phyloP scores from a whole-genome alignment of 2,797 vertebrate species.

The Hemibagrus guttatus region DNA sequence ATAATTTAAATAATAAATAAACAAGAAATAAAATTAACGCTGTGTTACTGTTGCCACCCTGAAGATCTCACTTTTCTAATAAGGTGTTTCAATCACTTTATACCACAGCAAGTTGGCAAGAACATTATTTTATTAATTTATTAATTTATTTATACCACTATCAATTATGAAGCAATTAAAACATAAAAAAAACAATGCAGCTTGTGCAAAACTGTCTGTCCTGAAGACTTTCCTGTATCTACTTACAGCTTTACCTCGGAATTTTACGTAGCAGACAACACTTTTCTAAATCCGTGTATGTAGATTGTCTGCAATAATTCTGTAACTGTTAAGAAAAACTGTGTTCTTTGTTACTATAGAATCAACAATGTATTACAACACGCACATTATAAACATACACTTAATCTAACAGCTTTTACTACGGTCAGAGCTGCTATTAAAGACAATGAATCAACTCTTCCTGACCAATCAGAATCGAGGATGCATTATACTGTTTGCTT shows the following conservation, averaged over 20 bases:
- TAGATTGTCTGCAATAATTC: not conserved
- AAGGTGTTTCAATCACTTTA: not conserved
- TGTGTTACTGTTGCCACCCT: not conserved
- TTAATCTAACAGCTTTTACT: not conserved
- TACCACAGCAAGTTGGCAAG: not conserved
- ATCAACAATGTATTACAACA: not conserved
- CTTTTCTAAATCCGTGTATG: not conserved
- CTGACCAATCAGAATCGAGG: not conserved
- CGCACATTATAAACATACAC: not conserved
- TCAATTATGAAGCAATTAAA: not conserved
- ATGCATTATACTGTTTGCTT: not conserved
- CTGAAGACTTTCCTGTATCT: not conserved
- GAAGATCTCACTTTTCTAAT: not conserved
- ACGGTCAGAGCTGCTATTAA: not conserved
- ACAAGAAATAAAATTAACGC: not conserved
- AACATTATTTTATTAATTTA: not conserved
- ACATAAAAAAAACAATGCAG: not conserved
- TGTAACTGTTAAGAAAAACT: no score
- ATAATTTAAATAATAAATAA: not conserved
- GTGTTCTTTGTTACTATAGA: not conserved
- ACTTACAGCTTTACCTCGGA: not conserved
- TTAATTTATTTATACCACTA: not conserved
- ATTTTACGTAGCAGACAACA: not conserved
- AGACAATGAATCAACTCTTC: not conserved
- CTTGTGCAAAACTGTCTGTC: not conserved